Evolutionary conservation across 2,113 vertebrate species (phyloP).

Genomic region (Periophthalmus modestus): DNA sequence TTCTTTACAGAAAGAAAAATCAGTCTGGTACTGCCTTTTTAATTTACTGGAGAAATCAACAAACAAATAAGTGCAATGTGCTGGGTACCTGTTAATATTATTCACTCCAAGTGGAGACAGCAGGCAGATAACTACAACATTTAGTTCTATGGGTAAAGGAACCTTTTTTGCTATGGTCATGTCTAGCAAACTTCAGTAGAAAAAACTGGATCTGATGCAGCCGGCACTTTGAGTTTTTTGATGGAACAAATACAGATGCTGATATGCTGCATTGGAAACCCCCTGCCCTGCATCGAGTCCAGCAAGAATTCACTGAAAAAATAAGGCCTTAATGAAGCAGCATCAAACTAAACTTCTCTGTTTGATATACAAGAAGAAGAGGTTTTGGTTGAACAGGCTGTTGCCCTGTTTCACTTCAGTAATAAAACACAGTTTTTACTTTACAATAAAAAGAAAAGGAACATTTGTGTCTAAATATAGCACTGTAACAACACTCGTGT

Average conservation of each 20-base stretch:
- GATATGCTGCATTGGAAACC: neutral
- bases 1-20: neutral
- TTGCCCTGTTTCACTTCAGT: constrained; percentile 41
- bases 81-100: neutral
- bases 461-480: constrained; percentile 57
- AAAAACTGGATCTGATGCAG: neutral
- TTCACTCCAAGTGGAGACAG: too few relatives aligned
- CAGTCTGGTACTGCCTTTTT: neutral
- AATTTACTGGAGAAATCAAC: neutral
- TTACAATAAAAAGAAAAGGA: constrained; percentile 48
- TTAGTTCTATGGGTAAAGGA: too few relatives aligned
- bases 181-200: neutral
- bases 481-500: constrained; percentile 47
- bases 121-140: too few relatives aligned
- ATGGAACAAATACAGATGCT: neutral
- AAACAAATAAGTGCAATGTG: too few relatives aligned
- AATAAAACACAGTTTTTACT: constrained; percentile 44
- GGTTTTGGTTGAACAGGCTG: neutral
- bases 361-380: neutral
- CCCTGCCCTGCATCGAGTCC: neutral
- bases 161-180: neutral
- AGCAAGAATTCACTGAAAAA: neutral
- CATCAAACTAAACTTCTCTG: neutral
- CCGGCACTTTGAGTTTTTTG: neutral
- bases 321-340: neutral